These are phyloP conservation scores for Gymnothorax reevesii DNA, from an alignment of 2,797 vertebrate species.

Conservation along the genomic window DNA sequence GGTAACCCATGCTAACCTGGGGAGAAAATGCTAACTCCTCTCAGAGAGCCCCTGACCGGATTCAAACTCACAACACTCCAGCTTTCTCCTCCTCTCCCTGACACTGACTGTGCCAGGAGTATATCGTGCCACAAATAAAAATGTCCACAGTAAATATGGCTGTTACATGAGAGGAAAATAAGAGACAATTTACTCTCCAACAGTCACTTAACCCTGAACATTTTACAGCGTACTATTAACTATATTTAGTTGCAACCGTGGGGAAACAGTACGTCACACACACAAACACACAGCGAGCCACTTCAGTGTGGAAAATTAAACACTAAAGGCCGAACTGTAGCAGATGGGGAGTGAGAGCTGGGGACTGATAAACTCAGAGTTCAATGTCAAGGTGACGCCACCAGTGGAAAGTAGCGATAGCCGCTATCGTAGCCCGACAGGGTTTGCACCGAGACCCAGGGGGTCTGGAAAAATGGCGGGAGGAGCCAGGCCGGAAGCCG, in stretches of 20 bases:
- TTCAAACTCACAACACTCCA: no score
- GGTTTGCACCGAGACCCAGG: slow-evolving; percentile 47
- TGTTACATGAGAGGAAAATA: no score
- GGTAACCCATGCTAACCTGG: no score
- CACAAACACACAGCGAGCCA: neutral
- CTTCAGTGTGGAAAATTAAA: slow-evolving; percentile 54
- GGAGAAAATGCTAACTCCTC: no score
- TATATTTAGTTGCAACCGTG: neutral
- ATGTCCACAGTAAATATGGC: no score
- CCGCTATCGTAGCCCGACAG: slow-evolving; percentile 60
- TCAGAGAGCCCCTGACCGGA: no score
- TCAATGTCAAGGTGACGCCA: slow-evolving; percentile 69
- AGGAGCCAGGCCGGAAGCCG: slow-evolving; percentile 35
- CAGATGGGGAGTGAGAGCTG: slow-evolving; percentile 55
- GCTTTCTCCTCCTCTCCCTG: no score
- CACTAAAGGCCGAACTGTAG: slow-evolving; percentile 16
- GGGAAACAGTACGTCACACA: slow-evolving; percentile 20
- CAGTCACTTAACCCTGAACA: no score
- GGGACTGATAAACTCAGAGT: slow-evolving; percentile 60
- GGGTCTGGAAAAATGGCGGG: neutral
- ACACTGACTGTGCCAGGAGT: no score
- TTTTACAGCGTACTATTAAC: neutral
- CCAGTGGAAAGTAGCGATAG: slow-evolving; percentile 68
- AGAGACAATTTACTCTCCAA: no score
- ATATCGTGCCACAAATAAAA: no score